Evolutionary conservation across 2,113 vertebrate genomes (phyloP).

Genomic region (Diglossa brunneiventris): DNA sequence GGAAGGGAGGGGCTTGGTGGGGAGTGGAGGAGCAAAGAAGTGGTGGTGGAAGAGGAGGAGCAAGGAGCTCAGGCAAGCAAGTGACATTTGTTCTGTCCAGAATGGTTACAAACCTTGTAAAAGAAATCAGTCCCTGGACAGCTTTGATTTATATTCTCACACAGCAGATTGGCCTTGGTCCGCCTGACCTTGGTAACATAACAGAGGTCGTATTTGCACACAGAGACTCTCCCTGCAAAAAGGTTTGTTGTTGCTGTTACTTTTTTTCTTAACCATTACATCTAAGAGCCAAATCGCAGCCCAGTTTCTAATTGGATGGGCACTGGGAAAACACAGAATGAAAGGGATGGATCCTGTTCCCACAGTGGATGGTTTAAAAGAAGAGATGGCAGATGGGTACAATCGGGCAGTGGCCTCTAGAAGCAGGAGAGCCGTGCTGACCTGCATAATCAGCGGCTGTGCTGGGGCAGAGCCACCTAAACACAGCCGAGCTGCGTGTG

Average conservation of each 20-base stretch:
- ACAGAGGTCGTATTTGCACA: constrained; percentile 32
- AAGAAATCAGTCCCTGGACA: constrained; percentile 43
- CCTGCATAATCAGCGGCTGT: neutral
- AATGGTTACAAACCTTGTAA: constrained; percentile 43
- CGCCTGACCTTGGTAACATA: constrained; percentile 39
- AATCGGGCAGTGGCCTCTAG: neutral
- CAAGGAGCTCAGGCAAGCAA: neutral
- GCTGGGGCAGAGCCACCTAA: neutral
- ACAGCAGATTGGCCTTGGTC: constrained; percentile 16
- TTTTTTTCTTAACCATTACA: neutral
- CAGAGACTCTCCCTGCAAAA: neutral
- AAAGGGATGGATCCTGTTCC: neutral
- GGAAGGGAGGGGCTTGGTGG: neutral
- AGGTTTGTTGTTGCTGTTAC: neutral
- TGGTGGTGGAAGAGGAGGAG: neutral
- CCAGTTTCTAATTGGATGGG: neutral
- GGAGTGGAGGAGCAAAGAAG: neutral
- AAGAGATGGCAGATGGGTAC: neutral
- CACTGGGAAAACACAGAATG: neutral
- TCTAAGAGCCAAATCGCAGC: neutral
- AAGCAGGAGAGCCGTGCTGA: neutral
- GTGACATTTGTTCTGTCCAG: constrained; percentile 12
- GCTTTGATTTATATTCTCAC: constrained; percentile 44
- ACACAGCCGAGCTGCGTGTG: neutral
- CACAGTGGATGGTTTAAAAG: neutral